phyloP scores from a whole-genome alignment of 1,140 invertebrate species.

The Rhagoletis zephyria region DNA sequence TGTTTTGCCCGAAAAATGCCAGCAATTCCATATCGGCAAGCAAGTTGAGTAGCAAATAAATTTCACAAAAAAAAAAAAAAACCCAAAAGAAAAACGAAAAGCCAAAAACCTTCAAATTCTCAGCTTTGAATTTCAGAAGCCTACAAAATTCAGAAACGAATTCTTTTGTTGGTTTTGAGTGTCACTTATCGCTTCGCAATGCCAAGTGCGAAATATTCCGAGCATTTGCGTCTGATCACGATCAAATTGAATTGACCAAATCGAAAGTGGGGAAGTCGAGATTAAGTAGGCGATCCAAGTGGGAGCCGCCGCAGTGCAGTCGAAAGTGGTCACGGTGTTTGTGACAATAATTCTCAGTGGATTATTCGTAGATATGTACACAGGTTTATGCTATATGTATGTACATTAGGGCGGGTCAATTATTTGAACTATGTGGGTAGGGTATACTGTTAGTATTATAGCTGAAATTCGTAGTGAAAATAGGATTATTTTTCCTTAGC shows the following conservation, averaged over 20 bases:
- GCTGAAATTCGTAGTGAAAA: too few relatives aligned
- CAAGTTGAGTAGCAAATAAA: neutral
- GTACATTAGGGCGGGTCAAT: too few relatives aligned
- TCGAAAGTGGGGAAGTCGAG: conserved; percentile 10
- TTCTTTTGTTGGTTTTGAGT: neutral
- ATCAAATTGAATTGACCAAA: conserved; percentile 30
- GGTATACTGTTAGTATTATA: too few relatives aligned
- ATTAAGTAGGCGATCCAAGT: neutral
- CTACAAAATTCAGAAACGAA: conserved; percentile 21
- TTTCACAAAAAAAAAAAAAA: neutral
- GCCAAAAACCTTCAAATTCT: neutral
- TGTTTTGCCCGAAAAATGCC: conserved; percentile 9
- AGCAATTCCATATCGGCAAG: conserved; percentile 1
- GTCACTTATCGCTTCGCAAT: conserved; percentile 52
- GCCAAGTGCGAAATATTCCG: conserved; percentile 50
- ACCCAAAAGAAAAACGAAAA: conserved; percentile 5
- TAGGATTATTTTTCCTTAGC: too few relatives aligned
- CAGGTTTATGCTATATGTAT: neutral
- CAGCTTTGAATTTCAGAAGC: conserved; percentile 8
- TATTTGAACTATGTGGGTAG: too few relatives aligned
- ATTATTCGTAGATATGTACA: neutral
- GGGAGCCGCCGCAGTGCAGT: neutral
- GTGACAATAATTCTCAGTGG: neutral
- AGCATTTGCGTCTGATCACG: conserved; percentile 24
- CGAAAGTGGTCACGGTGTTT: neutral